Percentiles rank a stretch among this genome's conserved stretches.
phyloP scores from a whole-genome alignment of 2,888 invertebrate species.

The Macropis europaea region DNA sequence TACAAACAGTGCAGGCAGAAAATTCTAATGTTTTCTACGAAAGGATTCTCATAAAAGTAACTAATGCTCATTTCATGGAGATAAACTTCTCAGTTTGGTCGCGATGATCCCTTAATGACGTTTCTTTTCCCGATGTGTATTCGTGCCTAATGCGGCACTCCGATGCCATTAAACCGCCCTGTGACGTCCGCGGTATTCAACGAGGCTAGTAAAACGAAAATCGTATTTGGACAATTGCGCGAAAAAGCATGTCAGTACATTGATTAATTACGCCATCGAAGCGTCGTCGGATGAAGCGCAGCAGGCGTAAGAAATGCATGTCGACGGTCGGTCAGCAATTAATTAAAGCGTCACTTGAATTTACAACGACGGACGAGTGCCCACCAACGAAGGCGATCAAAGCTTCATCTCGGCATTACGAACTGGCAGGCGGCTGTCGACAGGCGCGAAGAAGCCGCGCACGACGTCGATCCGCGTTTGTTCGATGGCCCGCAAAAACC shows the following conservation, averaged over 20 bases:
- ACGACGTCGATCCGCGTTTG: conserved; percentile 29
- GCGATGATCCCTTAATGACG: conserved; percentile 36
- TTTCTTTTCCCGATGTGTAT: background rate
- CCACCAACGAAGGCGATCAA: conserved; percentile 61
- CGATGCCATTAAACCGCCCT: background rate
- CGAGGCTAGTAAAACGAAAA: conserved; percentile 20
- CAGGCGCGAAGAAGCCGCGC: conserved; percentile 57
- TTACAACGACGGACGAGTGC: conserved; percentile 57
- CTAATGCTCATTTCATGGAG: conserved; percentile 13
- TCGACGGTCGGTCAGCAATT: conserved; percentile 52
- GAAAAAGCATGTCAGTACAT: conserved; percentile 56
- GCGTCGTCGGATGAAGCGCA: conserved; percentile 35
- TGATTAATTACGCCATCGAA: conserved; percentile 59
- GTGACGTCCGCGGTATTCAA: conserved; percentile 4
- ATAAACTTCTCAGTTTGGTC: conserved; percentile 33
- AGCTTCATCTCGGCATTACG: conserved; percentile 45
- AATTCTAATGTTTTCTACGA: background rate
- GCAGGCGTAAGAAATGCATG: conserved; percentile 56
- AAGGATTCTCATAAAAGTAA: conserved; percentile 9
- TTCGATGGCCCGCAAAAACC: conserved; percentile 39
- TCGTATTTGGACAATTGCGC: conserved; percentile 48
- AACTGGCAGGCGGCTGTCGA: conserved; percentile 50
- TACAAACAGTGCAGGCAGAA: background rate
- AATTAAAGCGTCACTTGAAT: conserved; percentile 67
- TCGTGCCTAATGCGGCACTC: conserved; percentile 12